Evolutionary conservation across 2,888 invertebrate genomes (phyloP).

Genomic region (Cephus pulcher): DNA sequence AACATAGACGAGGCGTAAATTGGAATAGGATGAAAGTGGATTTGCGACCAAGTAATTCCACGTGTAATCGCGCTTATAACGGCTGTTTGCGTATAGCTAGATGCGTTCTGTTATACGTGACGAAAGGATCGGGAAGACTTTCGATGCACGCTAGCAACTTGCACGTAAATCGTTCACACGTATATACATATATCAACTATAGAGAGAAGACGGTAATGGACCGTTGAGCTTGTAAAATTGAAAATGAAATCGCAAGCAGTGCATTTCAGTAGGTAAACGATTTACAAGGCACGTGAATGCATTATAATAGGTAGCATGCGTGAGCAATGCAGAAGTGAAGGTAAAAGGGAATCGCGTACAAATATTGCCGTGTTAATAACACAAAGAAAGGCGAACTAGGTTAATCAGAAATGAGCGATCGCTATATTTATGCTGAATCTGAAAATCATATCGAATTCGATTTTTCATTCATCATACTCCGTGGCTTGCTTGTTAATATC

Average conservation of each 20-base stretch:
- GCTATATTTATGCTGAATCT: neutral
- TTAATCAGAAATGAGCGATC: neutral
- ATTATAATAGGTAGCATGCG: neutral
- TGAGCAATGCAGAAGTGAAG: neutral
- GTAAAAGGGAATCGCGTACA: neutral
- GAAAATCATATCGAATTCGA: neutral
- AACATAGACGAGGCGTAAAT: neutral
- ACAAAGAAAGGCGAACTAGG: neutral
- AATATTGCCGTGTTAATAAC: neutral
- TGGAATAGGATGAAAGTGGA: neutral
- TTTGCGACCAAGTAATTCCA: neutral
- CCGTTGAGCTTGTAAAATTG: neutral
- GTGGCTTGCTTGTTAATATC: neutral
- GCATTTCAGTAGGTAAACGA: neutral
- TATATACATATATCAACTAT: neutral
- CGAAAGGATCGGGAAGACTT: neutral
- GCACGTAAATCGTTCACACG: neutral
- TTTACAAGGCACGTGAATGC: neutral
- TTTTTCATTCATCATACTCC: neutral
- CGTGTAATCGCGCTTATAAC: neutral
- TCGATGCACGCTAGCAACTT: neutral
- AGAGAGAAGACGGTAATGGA: neutral
- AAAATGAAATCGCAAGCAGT: neutral
- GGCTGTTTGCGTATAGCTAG: neutral
- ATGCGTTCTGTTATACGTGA: neutral